Base-by-base conservation (phyloP, 2,113 vertebrate genomes). In the Urocitellus parryii region DNA sequence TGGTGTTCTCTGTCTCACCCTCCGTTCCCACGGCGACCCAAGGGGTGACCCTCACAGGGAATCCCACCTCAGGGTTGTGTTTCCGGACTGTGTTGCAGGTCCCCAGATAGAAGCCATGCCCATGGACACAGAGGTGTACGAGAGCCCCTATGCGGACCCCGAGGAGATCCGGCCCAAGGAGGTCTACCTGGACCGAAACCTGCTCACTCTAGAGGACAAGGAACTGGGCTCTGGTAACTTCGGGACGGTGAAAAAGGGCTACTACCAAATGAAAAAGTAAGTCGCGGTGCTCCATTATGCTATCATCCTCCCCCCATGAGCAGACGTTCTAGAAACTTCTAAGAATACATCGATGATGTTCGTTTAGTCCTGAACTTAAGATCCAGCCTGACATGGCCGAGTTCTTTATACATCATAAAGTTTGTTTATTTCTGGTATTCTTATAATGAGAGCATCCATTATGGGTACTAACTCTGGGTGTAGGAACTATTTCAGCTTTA, bases 191-290 rank as follows among this genome's bases (percentile, higher is more conserved):
- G 98, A 99, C 74, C 98, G 99, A 7, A 98, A 86, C 6, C 98
- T 99, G 74, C 98, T 99, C 79, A 98, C 97, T 22, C 94, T 99
- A 95, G 99, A 99, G 77, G 99, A 99, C 8, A 99, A 98, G n/a
- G 99, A 99, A 91, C 98, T 99, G 96, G 99, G 99, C 24, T 99
- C 99, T 45, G 99, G 99, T 8, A 99, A 99, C 98, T 99, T 99
- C 70, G 99, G 99, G 29, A 99, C 99, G 3, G 99, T 99, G 94
- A 99, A 99, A 63, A 99, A 99, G 97, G 99, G 99, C 32, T 98
- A 98, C 95, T 99, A 99, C 98, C 99, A 98, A 86, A 99, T 99
- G 99, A 99, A 98, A 94, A 99, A 99, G 99, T 99, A 98, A 98
- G 99, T 95, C 3, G 51, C 10, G 0, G 4, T 8, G 10, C 2